Percentiles rank a stretch among this genome's conserved stretches.
phyloP scores from a whole-genome alignment of 2,888 invertebrate genomes.

The Cordilura impudica region DNA sequence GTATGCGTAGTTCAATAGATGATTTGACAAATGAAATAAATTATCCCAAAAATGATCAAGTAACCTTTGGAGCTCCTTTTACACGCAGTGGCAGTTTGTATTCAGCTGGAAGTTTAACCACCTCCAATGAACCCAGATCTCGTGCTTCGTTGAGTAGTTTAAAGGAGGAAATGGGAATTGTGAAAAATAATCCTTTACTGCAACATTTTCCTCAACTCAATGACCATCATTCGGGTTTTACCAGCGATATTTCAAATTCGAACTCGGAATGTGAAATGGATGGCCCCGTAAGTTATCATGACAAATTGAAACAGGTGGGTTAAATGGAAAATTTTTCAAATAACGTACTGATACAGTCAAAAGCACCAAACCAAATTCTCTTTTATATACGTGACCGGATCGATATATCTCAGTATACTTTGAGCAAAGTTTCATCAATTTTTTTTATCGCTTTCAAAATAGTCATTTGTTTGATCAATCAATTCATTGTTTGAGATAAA shows the following conservation, averaged over 20 bases:
- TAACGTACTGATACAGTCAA: too few relatives aligned
- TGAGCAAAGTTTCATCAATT: too few relatives aligned
- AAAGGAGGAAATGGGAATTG: slow-evolving; percentile 83
- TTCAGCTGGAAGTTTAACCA: slow-evolving; percentile 71
- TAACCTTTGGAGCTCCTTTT: slow-evolving; percentile 76
- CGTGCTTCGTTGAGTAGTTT: slow-evolving; percentile 74
- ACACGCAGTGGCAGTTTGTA: slow-evolving; percentile 76
- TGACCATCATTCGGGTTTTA: slow-evolving; percentile 78
- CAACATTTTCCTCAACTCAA: slow-evolving; percentile 82
- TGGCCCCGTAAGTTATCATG: slow-evolving; percentile 65
- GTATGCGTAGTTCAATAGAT: slow-evolving; percentile 73
- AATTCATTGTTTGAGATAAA: too few relatives aligned
- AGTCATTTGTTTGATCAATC: too few relatives aligned
- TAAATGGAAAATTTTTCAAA: background rate
- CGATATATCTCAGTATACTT: too few relatives aligned
- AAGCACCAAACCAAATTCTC: too few relatives aligned
- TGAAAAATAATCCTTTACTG: slow-evolving; percentile 88
- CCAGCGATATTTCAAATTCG: slow-evolving; percentile 81
- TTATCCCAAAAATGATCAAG: slow-evolving; percentile 78
- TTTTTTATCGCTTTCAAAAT: too few relatives aligned
- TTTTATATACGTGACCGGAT: too few relatives aligned
- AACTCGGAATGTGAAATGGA: slow-evolving; percentile 83
- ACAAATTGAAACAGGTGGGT: slow-evolving; percentile 75
- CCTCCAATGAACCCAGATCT: slow-evolving; percentile 71
- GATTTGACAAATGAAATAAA: slow-evolving; percentile 77